Conservation (phyloP, 2,797 vertebrate genomes). For the Silurus lanzhouensis region DNA sequence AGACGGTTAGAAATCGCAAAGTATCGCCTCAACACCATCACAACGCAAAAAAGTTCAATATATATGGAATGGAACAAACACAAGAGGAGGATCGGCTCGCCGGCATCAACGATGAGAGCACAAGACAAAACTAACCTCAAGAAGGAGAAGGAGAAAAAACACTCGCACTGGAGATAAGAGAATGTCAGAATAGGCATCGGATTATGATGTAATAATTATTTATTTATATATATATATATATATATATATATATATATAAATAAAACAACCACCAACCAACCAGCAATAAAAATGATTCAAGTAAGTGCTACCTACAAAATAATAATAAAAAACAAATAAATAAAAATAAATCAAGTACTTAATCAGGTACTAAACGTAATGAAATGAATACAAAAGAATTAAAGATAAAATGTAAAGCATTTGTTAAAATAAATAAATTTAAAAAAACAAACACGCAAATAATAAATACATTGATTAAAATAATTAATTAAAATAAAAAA, state of each 20-base stretch:
- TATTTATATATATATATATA: too few relatives aligned
- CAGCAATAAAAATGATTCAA: conserved; percentile 1
- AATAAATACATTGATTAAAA: too few relatives aligned
- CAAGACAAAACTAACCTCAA: conserved; percentile 34
- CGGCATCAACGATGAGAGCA: conserved; percentile 37
- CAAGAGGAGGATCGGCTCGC: conserved; percentile 48
- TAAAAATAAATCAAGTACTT: too few relatives aligned
- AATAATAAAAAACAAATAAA: conserved; percentile 12
- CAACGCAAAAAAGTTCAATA: conserved; percentile 51
- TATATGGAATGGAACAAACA: conserved; percentile 35
- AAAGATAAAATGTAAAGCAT: too few relatives aligned
- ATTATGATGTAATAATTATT: not conserved
- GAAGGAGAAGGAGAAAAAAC: conserved; percentile 34
- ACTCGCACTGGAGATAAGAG: conserved; percentile 16
- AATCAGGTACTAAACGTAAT: too few relatives aligned
- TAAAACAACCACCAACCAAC: too few relatives aligned
- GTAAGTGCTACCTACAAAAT: conserved; percentile 46
- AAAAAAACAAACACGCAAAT: too few relatives aligned
- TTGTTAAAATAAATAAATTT: too few relatives aligned
- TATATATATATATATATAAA: too few relatives aligned
- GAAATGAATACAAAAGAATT: too few relatives aligned
- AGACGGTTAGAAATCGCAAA: conserved; percentile 40
- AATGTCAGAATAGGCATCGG: not conserved
- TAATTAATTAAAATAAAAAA: too few relatives aligned
- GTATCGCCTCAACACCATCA: conserved; percentile 36